Conservation (phyloP, 2,888 invertebrate species). For the Heteromurus nitidus region DNA sequence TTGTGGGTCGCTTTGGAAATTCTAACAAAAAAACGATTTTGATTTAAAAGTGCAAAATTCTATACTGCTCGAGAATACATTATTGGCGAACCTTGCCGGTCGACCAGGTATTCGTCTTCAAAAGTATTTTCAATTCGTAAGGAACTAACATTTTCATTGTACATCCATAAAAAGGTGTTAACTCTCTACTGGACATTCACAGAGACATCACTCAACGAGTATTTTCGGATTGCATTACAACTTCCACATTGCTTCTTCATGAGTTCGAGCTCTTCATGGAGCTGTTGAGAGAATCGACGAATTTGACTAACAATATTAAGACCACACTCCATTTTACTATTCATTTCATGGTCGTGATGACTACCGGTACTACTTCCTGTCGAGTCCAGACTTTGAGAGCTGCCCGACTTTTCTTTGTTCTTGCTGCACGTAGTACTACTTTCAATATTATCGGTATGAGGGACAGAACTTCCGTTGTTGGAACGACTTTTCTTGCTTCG, state of each 20-base stretch:
- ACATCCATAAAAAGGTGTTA: too few relatives aligned
- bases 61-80: too few relatives aligned
- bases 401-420: slow-evolving; percentile 17
- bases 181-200: slow-evolving; percentile 71
- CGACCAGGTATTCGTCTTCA: too few relatives aligned
- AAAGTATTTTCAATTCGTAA: too few relatives aligned
- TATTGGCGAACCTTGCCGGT: too few relatives aligned
- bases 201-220: slow-evolving; percentile 72
- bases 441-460: background rate
- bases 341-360: slow-evolving; percentile 44
- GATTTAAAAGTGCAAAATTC: too few relatives aligned
- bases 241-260: slow-evolving; percentile 71
- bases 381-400: slow-evolving; percentile 26
- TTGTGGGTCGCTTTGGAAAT: too few relatives aligned
- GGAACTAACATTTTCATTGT: too few relatives aligned
- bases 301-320: slow-evolving; percentile 73
- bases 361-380: slow-evolving; percentile 15
- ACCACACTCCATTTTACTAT: slow-evolving; percentile 59
- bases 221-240: slow-evolving; percentile 70
- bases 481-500: slow-evolving; percentile 10
- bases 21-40: too few relatives aligned
- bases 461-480: background rate
- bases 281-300: slow-evolving; percentile 73
- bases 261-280: slow-evolving; percentile 73
- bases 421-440: background rate